Evolutionary conservation across 2,797 vertebrate genomes (phyloP).

Genomic region (Picus viridis): DNA sequence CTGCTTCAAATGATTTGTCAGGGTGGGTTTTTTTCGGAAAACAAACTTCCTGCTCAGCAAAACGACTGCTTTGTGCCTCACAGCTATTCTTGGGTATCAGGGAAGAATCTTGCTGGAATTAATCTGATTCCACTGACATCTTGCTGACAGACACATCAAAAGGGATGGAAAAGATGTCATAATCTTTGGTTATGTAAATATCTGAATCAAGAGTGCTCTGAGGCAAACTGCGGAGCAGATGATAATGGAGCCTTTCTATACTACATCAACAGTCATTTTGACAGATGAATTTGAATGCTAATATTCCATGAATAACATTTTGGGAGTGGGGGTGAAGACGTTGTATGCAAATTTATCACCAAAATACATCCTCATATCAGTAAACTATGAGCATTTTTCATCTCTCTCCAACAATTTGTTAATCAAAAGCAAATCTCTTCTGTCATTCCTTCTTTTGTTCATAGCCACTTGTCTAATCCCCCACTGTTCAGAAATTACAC

Average conservation of each 20-base stretch:
- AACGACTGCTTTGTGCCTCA: conserved; percentile 51
- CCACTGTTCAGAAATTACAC: neutral
- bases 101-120: conserved; percentile 60
- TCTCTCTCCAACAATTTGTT: neutral
- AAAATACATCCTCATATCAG: conserved; percentile 30
- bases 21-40: neutral
- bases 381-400: neutral
- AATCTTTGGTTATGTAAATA: conserved; percentile 78
- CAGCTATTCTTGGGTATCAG: conserved; percentile 56
- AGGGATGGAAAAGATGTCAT: conserved; percentile 59
- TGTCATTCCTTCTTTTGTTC: neutral
- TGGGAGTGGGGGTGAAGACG: neutral
- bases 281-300: conserved; percentile 63
- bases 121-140: conserved; percentile 66
- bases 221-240: conserved; percentile 66
- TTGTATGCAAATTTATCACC: neutral
- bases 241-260: conserved; percentile 51
- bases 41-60: conserved; percentile 38
- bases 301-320: conserved; percentile 59
- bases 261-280: conserved; percentile 58
- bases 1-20: conserved; percentile 56
- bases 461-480: neutral
- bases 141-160: conserved; percentile 69
- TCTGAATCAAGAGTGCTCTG: conserved; percentile 62
- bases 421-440: neutral